These are phyloP conservation scores for Mobula hypostoma DNA, from an alignment of 2,113 vertebrate genomes.

Conservation along the genomic window DNA sequence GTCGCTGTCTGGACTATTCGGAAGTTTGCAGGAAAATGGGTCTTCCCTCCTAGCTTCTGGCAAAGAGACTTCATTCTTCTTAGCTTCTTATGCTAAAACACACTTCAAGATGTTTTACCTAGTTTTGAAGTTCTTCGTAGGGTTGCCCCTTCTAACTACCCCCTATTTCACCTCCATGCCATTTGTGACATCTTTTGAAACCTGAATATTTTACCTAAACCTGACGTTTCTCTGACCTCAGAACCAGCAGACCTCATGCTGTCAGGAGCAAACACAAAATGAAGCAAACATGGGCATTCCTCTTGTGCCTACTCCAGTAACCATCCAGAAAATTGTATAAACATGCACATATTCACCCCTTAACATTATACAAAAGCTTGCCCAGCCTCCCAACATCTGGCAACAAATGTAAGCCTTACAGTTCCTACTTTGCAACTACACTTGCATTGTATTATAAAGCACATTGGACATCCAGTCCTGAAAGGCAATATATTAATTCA, in stretches of 20 bases:
- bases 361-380: no score
- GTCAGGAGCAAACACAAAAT: no score
- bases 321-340: no score
- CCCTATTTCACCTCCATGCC: not conserved
- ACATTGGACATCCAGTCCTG: not conserved
- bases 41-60: not conserved
- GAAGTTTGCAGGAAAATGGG: not conserved
- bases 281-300: no score
- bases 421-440: not conserved
- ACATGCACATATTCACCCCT: no score
- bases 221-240: not conserved
- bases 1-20: not conserved
- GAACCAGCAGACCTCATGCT: not conserved
- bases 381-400: no score
- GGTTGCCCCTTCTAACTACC: no score
- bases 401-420: no score
- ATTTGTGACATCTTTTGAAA: not conserved
- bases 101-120: not conserved
- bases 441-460: not conserved
- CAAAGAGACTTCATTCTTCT: not conserved
- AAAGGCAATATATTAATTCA: not conserved
- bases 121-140: not conserved
- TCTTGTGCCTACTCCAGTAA: no score
- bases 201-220: not conserved
- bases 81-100: not conserved